Conservation (phyloP, 1,140 invertebrate genomes). For the Schlechtendalia chinensis region DNA sequence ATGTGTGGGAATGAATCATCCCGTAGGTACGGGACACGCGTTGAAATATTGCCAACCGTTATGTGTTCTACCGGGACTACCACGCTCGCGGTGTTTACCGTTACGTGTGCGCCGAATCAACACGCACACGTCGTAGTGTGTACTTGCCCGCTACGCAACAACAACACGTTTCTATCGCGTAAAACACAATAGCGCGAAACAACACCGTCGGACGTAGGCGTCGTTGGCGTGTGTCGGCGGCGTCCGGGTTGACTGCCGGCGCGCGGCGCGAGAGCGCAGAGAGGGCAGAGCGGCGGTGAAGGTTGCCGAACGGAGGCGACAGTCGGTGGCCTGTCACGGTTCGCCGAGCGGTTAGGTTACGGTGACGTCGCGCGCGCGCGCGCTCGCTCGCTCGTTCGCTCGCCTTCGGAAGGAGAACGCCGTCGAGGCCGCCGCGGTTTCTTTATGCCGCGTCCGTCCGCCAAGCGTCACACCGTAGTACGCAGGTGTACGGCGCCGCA, state of each 20-base stretch:
- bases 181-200: too few species aligned
- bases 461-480: neutral
- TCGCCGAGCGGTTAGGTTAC: neutral
- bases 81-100: too few species aligned
- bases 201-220: neutral
- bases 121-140: too few species aligned
- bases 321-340: conserved; percentile 10
- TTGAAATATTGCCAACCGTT: too few species aligned
- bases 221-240: neutral
- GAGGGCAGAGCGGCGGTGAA: neutral
- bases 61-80: too few species aligned
- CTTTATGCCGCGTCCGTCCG: neutral
- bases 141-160: too few species aligned
- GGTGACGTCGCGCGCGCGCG: neutral
- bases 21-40: too few species aligned
- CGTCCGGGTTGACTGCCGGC: neutral
- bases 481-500: too few species aligned
- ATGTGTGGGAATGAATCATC: too few species aligned
- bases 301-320: conserved; percentile 14
- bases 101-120: too few species aligned
- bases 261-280: neutral
- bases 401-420: conserved; percentile 16
- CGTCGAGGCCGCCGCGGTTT: conserved; percentile 9
- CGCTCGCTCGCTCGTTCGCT: too few species aligned
- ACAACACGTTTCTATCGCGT: too few species aligned